Percentiles rank a stretch among this genome's conserved stretches.
Evolutionary conservation across 2,888 invertebrate species (phyloP).

Genomic region (Eurois occulta): DNA sequence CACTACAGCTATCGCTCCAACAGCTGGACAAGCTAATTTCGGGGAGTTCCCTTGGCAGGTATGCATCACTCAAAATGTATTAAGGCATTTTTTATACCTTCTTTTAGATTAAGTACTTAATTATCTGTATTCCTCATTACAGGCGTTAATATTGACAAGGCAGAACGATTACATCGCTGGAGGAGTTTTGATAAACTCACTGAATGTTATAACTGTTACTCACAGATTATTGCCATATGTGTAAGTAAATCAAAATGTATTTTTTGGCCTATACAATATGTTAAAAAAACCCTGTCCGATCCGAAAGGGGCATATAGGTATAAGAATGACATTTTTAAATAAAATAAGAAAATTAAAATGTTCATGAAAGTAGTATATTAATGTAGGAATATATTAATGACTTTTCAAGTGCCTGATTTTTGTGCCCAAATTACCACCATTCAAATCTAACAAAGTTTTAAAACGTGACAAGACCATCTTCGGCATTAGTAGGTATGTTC

Average conservation of each 20-base stretch:
- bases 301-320: background rate
- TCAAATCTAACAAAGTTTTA: too few species aligned
- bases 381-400: too few species aligned
- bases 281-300: background rate
- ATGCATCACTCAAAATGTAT: background rate
- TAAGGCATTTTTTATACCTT: conserved; percentile 2
- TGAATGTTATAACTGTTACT: conserved; percentile 93
- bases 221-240: conserved; percentile 92
- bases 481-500: too few species aligned
- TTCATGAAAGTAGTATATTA: too few species aligned
- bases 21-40: conserved; percentile 91
- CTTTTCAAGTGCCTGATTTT: too few species aligned
- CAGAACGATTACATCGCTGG: conserved; percentile 93
- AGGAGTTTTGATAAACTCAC: conserved; percentile 92
- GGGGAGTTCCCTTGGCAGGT: conserved; percentile 95
- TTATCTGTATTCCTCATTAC: conserved; percentile 63
- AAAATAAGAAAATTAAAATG: too few species aligned
- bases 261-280: background rate
- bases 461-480: too few species aligned
- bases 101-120: conserved; percentile 14
- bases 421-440: too few species aligned
- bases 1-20: conserved; percentile 76
- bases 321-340: too few species aligned
- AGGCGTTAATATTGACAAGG: conserved; percentile 90
- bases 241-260: conserved; percentile 82